These are phyloP conservation scores for Drosophila lacertosa DNA, from an alignment of 1,140 invertebrate genomes.

Conservation along the genomic window DNA sequence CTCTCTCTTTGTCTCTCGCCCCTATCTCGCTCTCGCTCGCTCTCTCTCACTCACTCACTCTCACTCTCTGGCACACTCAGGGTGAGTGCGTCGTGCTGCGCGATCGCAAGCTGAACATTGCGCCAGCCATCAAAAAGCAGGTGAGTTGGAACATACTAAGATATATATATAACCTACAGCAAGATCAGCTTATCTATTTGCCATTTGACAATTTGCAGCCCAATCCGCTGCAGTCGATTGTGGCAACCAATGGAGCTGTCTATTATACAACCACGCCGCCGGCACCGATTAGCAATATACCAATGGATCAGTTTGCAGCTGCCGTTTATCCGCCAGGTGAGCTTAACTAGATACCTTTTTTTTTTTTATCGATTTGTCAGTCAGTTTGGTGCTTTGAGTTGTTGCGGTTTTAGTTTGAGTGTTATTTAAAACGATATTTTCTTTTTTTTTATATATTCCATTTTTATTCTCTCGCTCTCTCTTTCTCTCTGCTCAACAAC, in stretches of 20 bases:
- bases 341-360: slow-evolving; percentile 14
- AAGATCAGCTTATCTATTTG: no score
- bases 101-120: slow-evolving; percentile 94
- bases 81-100: slow-evolving; percentile 90
- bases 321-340: slow-evolving; percentile 84
- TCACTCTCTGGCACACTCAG: slow-evolving; percentile 84
- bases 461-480: slow-evolving; percentile 62
- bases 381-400: slow-evolving; percentile 34
- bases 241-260: slow-evolving; percentile 83
- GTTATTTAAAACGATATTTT: slow-evolving; percentile 57
- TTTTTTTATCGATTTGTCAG: no score
- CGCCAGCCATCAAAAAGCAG: slow-evolving; percentile 95
- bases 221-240: slow-evolving; percentile 78
- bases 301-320: slow-evolving; percentile 84
- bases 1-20: slow-evolving; percentile 39
- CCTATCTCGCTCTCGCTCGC: slow-evolving; percentile 18
- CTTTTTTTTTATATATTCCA: slow-evolving; percentile 62
- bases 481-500: slow-evolving; percentile 40
- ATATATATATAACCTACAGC: no score
- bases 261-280: slow-evolving; percentile 84
- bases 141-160: slow-evolving; percentile 79
- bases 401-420: slow-evolving; percentile 41
- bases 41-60: not conserved
- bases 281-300: slow-evolving; percentile 83
- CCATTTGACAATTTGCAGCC: slow-evolving; percentile 32